These are phyloP conservation scores for Patella caerulea DNA, from an alignment of 2,888 invertebrate genomes.

Conservation along the genomic window DNA sequence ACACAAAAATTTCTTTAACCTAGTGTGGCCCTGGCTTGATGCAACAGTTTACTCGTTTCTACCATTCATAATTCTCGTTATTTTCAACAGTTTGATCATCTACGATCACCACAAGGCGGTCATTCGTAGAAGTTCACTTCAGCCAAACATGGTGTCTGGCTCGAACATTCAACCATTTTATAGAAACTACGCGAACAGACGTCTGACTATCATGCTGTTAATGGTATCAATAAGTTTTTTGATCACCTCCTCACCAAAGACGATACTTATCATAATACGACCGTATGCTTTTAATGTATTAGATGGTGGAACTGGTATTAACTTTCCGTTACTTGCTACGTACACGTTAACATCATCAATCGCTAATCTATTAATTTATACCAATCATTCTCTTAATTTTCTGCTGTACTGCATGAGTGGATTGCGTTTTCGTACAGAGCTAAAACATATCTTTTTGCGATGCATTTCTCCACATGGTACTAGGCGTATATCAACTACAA, in stretches of 20 bases:
- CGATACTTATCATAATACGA: constrained; percentile 52
- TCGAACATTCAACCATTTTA: neutral
- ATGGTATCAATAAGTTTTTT: constrained; percentile 56
- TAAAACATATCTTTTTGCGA: constrained; percentile 33
- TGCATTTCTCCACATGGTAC: neutral
- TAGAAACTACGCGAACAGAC: constrained; percentile 31
- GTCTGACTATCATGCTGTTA: constrained; percentile 54
- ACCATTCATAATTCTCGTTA: constrained; percentile 51
- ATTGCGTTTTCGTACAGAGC: constrained; percentile 54
- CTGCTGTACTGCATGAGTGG: constrained; percentile 62
- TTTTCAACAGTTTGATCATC: constrained; percentile 61
- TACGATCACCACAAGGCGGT: constrained; percentile 41
- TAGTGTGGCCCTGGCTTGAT: constrained; percentile 61
- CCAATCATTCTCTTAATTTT: constrained; percentile 64
- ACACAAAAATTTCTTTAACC: constrained; percentile 44
- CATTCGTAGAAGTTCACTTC: constrained; percentile 31
- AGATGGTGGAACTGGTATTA: constrained; percentile 21
- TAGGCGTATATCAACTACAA: no score
- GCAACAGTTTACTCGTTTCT: constrained; percentile 58
- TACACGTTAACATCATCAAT: constrained; percentile 47
- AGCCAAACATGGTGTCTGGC: constrained; percentile 18
- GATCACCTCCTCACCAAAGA: constrained; percentile 54
- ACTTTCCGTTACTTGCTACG: constrained; percentile 43
- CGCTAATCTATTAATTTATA: constrained; percentile 51
- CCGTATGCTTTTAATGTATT: constrained; percentile 44